Evolutionary conservation across 2,888 invertebrate genomes (phyloP).

Genomic region (Synanthedon vespiformis): DNA sequence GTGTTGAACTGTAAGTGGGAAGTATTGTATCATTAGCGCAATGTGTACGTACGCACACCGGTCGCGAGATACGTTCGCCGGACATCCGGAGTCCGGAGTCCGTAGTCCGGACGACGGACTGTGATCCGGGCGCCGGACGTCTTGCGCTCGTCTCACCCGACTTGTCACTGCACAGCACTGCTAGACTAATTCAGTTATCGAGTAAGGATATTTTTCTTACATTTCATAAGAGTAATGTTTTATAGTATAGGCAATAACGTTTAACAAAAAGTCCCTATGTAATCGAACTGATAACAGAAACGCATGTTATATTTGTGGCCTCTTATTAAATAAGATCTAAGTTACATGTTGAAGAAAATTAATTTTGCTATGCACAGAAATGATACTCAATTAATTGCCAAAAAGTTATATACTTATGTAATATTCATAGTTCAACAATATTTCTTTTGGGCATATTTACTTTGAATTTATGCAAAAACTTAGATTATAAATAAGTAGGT

Average conservation of each 20-base stretch:
- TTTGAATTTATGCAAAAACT: constrained; percentile 69
- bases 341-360: constrained; percentile 70
- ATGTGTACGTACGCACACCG: constrained; percentile 67
- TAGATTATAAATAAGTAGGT: constrained; percentile 70
- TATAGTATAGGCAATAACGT: constrained; percentile 67
- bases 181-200: constrained; percentile 67
- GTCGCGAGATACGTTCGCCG: constrained; percentile 5
- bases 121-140: background rate
- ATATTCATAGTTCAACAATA: constrained; percentile 71
- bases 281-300: constrained; percentile 70
- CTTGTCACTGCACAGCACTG: constrained; percentile 65
- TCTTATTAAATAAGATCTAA: constrained; percentile 70
- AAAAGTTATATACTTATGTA: constrained; percentile 59
- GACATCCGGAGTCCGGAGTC: constrained; percentile 9
- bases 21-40: constrained; percentile 63
- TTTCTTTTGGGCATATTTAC: constrained; percentile 71
- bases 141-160: constrained; percentile 20
- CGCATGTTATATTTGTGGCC: constrained; percentile 71
- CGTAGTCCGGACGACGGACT: constrained; percentile 2
- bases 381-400: constrained; percentile 73
- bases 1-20: constrained; percentile 65
- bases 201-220: constrained; percentile 68
- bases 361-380: constrained; percentile 71
- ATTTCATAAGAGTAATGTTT: constrained; percentile 63
- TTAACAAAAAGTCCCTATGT: constrained; percentile 68